These are phyloP conservation scores for Cirrhinus molitorella DNA, from an alignment of 2,797 vertebrate species.

Conservation along the genomic window DNA sequence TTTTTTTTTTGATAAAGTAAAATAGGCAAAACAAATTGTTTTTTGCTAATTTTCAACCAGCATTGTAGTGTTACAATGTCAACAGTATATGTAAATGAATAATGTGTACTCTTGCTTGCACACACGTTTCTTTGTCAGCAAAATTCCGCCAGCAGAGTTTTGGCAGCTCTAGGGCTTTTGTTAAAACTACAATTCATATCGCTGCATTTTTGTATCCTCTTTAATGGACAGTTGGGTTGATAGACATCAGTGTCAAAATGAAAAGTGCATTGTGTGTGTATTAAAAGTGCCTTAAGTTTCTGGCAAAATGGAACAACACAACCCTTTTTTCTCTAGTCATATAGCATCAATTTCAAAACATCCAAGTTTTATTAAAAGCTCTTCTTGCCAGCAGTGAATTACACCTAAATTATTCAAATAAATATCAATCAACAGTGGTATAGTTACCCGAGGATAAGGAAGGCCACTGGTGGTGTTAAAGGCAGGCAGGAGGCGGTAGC, in stretches of 20 bases:
- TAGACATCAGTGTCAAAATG: background rate
- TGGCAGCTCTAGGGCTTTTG: background rate
- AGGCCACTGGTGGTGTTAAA: slow-evolving; percentile 89
- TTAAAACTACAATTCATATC: background rate
- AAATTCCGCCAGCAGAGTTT: background rate
- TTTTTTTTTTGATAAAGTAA: background rate
- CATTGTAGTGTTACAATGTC: background rate
- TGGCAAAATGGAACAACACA: background rate
- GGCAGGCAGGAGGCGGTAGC: slow-evolving; percentile 83
- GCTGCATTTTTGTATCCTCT: background rate
- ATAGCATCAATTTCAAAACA: background rate
- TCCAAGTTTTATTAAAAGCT: background rate
- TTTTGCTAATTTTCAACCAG: background rate
- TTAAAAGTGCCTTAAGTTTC: too few relatives aligned
- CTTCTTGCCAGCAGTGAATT: background rate
- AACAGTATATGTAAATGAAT: background rate
- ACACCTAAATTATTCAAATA: background rate
- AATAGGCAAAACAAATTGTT: background rate
- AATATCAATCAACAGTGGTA: background rate
- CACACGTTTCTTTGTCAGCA: background rate
- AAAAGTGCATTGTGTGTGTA: background rate
- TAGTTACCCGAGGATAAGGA: slow-evolving; percentile 84
- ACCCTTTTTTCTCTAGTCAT: background rate
- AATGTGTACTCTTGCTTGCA: background rate
- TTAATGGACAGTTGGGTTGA: background rate